Conservation (phyloP, 2,797 vertebrate genomes). For the Oreortyx pictus region DNA sequence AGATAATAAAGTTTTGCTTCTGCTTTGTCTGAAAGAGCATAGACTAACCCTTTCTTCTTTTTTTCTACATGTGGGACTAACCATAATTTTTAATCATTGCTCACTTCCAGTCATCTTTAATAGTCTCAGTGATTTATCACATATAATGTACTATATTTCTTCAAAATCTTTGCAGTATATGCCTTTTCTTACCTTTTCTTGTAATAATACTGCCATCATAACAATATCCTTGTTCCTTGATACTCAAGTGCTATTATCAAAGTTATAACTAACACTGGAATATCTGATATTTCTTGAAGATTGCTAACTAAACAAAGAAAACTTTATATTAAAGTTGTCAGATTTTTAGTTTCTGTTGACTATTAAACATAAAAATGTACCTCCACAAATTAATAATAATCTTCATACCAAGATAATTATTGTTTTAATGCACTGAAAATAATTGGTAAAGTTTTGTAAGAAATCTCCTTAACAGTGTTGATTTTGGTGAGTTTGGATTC, state of each 20-base stretch:
- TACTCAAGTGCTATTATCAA: background rate
- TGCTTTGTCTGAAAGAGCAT: no score
- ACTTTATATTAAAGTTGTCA: background rate
- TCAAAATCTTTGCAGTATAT: constrained; percentile 32
- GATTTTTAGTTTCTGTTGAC: background rate
- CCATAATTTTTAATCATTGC: background rate
- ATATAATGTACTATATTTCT: background rate
- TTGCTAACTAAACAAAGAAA: background rate
- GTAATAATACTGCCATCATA: background rate
- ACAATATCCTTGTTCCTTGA: background rate
- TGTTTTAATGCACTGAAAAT: background rate
- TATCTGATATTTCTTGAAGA: constrained; percentile 24
- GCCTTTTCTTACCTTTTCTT: background rate
- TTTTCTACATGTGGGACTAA: no score
- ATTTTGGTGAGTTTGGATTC: background rate
- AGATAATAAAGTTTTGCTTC: background rate
- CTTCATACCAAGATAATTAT: background rate
- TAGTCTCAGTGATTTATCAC: constrained; percentile 21
- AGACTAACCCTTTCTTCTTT: no score
- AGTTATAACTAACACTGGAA: background rate
- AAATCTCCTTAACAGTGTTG: background rate
- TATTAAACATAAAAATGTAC: background rate
- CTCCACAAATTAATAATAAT: rapidly evolving
- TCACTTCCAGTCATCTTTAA: constrained; percentile 19
- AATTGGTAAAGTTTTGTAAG: background rate